Base-by-base conservation (phyloP, 2,888 invertebrate species). In the Tenthredo amoena region DNA sequence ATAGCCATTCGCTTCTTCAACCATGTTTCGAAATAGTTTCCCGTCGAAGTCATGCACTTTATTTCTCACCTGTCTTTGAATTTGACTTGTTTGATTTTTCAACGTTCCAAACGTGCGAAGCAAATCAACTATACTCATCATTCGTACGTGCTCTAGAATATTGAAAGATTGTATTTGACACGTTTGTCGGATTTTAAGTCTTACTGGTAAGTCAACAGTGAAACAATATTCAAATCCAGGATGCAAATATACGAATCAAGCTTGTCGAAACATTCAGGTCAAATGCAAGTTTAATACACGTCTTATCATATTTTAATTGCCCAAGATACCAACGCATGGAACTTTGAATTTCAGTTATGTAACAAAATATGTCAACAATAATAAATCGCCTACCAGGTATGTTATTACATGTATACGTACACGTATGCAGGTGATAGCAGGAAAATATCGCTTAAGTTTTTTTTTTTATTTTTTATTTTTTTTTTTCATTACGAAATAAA, bases 231-330 rank as follows among this genome's bases (percentile, higher is more conserved):
- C 31, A 31, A 6, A 68, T 68, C 6, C 18, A 68, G 31, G n/a
- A 18, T n/a, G 37, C 37, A 40, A 40, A 40, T 74, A 18, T 40
- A 74, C 12, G 43, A 31, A 74, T 21, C 12, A 21, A 9, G 10
- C 47, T 26, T 43, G 21, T 40, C 40, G 43, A 26, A 21, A 26
- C 37, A 2, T 12, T 26, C 18, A 15, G 74, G 26, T 74, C 5
- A 10, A 74, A 47, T 6, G 15, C 40, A 10, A 10, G 2, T 74
- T 34, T 6, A 1, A 26, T 15, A 74, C 74, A 26, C 74, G 15
- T 47, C 74, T 74, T 43, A 74, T 74, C 71, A 72, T 37, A 37
- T n/a, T 71, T 71, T 68, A 10, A 68, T 37, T 18, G 37, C 34
- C 37, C 71, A n/a, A 62, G 26, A 62, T 43, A 43, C 2, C 10